Percentiles rank a stretch among this genome's conserved stretches.
Evolutionary conservation across 1,140 invertebrate species (phyloP).

Genomic region (Oedothorax gibbosus): DNA sequence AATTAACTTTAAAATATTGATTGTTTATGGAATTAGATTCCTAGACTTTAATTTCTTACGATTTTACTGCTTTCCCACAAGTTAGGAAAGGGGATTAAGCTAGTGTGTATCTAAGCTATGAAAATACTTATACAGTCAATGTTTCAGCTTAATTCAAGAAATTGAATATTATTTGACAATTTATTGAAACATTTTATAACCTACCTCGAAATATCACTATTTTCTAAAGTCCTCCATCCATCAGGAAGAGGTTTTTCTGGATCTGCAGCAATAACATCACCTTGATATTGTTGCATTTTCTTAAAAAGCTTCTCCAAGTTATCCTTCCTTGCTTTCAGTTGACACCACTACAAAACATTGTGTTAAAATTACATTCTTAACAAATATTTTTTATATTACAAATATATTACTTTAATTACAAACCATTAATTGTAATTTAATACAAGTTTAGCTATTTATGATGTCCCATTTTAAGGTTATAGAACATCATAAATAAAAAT

Average conservation of each 20-base stretch:
- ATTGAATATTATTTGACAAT: neutral
- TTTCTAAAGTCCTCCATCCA: constrained; percentile 74
- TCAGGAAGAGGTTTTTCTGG: constrained; percentile 86
- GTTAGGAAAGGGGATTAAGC: no score
- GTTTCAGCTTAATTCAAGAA: neutral
- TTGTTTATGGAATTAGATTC: neutral
- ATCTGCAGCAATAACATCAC: constrained; percentile 85
- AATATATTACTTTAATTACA: neutral
- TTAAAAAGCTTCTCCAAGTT: constrained; percentile 86
- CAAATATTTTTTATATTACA: neutral
- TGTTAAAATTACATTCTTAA: neutral
- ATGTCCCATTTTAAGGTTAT: neutral
- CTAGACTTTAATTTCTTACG: no score
- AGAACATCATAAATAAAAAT: neutral
- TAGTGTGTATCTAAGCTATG: no score
- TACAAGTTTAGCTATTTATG: neutral
- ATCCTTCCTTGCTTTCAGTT: constrained; percentile 86
- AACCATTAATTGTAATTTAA: no score
- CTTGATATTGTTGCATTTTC: constrained; percentile 93
- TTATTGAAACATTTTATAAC: constrained; percentile 11
- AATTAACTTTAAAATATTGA: neutral
- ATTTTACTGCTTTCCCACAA: no score
- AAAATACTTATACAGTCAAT: neutral
- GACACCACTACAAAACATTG: constrained; percentile 82
- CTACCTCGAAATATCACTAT: constrained; percentile 61